Conservation (phyloP, 2,797 vertebrate species). For the Myiotriccus ornatus region DNA sequence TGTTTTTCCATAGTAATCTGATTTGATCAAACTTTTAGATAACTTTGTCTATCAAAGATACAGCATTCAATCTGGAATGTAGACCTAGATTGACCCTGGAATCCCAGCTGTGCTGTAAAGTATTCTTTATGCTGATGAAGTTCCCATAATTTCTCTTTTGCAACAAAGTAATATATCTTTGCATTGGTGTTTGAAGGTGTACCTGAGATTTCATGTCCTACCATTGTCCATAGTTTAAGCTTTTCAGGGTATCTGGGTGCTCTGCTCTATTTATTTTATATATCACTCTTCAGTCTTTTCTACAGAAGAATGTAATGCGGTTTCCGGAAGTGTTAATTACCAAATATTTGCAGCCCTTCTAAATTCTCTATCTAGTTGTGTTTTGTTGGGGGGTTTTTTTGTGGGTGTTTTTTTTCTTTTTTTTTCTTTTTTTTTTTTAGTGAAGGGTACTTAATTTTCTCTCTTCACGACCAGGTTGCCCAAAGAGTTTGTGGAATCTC, state of each 20-base stretch:
- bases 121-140: background rate
- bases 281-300: background rate
- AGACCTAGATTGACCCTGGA: background rate
- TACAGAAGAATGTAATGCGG: background rate
- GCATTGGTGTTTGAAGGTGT: background rate
- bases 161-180: background rate
- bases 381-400: background rate
- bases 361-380: background rate
- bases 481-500: background rate
- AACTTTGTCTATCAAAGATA: background rate
- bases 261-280: background rate
- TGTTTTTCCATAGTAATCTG: background rate
- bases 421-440: background rate
- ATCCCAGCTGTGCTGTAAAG: background rate
- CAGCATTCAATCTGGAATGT: background rate
- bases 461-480: background rate
- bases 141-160: background rate
- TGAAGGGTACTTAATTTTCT: background rate
- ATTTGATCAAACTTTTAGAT: background rate
- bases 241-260: background rate
- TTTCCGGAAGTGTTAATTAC: background rate
- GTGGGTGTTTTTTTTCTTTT: too few species aligned
- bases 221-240: fast-evolving
- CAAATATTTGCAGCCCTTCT: background rate
- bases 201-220: background rate